phyloP scores from a whole-genome alignment of 2,888 invertebrate genomes.

The Pristionchus mayeri region DNA sequence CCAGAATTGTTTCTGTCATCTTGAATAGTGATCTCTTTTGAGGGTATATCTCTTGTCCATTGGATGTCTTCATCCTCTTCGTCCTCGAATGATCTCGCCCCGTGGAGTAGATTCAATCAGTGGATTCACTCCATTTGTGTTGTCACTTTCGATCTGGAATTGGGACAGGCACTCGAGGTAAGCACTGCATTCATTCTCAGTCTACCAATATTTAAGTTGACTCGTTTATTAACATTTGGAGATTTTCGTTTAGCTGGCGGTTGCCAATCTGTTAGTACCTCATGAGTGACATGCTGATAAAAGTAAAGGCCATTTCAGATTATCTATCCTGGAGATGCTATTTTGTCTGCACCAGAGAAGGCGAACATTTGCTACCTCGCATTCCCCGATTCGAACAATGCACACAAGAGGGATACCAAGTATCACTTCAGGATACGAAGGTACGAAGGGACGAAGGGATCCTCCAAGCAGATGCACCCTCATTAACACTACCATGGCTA shows the following conservation, averaged over 20 bases:
- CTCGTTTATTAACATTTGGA: neutral
- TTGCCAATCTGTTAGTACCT: neutral
- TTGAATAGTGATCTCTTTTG: too few relatives aligned
- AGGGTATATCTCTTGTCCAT: too few relatives aligned
- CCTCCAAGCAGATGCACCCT: too few relatives aligned
- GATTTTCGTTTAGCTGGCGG: too few relatives aligned
- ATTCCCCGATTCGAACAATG: constrained; percentile 96
- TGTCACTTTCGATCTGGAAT: constrained; percentile 97
- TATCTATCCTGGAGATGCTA: constrained; percentile 87
- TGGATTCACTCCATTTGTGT: constrained; percentile 98
- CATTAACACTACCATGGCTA: too few relatives aligned
- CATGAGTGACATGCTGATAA: neutral
- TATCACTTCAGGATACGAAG: constrained; percentile 91
- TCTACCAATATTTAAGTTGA: too few relatives aligned
- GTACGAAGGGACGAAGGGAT: too few relatives aligned
- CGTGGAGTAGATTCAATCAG: constrained; percentile 82
- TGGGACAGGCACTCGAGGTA: constrained; percentile 97
- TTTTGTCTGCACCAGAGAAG: constrained; percentile 79
- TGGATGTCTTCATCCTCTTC: neutral
- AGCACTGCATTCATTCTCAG: constrained; percentile 55
- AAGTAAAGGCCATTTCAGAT: constrained; percentile 79
- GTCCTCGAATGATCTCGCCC: constrained; percentile 59
- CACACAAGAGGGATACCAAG: constrained; percentile 97
- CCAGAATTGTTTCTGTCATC: too few relatives aligned
- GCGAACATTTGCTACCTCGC: constrained; percentile 92